A percentile compares a stretch with the other conserved stretches of the same genome.
phyloP scores from a whole-genome alignment of 2,113 vertebrate genomes.

The Perca flavescens region DNA sequence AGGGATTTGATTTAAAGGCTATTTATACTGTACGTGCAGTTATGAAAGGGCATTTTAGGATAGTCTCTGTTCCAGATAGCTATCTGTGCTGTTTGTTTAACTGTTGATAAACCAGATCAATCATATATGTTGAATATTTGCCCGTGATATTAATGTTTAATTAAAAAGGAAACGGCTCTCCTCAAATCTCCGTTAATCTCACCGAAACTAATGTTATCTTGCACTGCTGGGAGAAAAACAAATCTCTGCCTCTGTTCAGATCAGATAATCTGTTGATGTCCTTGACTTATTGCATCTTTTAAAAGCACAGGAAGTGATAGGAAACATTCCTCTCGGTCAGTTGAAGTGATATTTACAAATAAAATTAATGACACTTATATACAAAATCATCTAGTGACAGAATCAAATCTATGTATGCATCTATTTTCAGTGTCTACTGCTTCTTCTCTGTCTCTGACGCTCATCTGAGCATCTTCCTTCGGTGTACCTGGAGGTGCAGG shows the following conservation, averaged over 20 bases:
- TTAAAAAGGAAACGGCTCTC: constrained; percentile 53
- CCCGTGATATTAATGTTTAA: constrained; percentile 64
- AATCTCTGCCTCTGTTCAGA: constrained; percentile 22
- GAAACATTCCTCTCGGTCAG: constrained; percentile 17
- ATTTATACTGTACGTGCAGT: constrained; percentile 64
- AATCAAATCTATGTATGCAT: constrained; percentile 10
- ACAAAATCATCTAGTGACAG: constrained; percentile 34
- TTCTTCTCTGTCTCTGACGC: constrained; percentile 16
- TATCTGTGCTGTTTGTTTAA: constrained; percentile 55
- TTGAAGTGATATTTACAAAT: not conserved
- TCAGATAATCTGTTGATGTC: constrained; percentile 38
- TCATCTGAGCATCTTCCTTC: constrained; percentile 34
- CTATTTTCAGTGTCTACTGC: constrained; percentile 27
- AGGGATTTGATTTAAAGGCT: constrained; percentile 55
- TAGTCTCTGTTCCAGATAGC: constrained; percentile 49
- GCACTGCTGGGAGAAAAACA: constrained; percentile 42
- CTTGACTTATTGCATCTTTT: constrained; percentile 30
- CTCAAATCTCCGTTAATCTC: constrained; percentile 57
- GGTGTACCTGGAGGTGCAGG: constrained; percentile 22
- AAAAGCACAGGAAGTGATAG: constrained; percentile 34
- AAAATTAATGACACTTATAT: constrained; percentile 4
- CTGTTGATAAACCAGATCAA: constrained; percentile 59
- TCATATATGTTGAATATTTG: constrained; percentile 68
- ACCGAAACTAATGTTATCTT: constrained; percentile 43
- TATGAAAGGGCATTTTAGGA: constrained; percentile 61